Base-by-base conservation (phyloP, 2,888 invertebrate genomes). In the Heliconius ismenius region DNA sequence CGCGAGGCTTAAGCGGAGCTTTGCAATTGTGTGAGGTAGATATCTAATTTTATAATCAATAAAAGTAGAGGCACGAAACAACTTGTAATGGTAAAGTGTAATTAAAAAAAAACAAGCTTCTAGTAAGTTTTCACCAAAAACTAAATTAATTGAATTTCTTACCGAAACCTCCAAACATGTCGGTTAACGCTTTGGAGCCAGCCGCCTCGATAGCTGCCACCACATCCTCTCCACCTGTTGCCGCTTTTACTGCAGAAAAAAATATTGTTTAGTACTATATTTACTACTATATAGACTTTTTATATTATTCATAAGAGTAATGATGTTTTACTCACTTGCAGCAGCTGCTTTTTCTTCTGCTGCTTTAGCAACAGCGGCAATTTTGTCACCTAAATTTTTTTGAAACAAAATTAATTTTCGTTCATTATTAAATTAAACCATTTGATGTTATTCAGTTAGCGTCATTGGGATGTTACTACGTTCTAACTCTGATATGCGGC, bases 281-380 rank as follows among this genome's bases (percentile, higher is more conserved):
- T 64, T 32, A 3, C 18, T 32, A n/a, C n/a, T n/a, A n/a, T n/a
- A 21, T 32, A 64, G 4, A 64, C 60, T 13, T n/a, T 11, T 54
- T 54, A 21, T 21, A 7, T 9, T 54, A 18, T 21, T 21, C 21
- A 54, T 54, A 54, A n/a, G 2, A 49, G 6, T 49, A 6, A 54
- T 54, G 9, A 54, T 54, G 7, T 54, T 54, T 62, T 24, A 62
- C 6, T 13, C 13, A 62, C 62, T 24, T 62, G 26, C 26, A 62
- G 62, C 62, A n/a, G 60, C 24, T 60, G n/a, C 60, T 60, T 60
- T 60, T 21, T n/a, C 60, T n/a, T 60, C 60, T 60, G 10, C 60
- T 60, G 60, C 60, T 60, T 60, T 60, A 60, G n/a, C 60, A 60
- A n/a, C 60, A 1, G 60, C 60, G 3, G 4, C 26, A 26, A 13